Base-by-base conservation (phyloP, 2,888 invertebrate species). In the Drosophila percnosoma region DNA sequence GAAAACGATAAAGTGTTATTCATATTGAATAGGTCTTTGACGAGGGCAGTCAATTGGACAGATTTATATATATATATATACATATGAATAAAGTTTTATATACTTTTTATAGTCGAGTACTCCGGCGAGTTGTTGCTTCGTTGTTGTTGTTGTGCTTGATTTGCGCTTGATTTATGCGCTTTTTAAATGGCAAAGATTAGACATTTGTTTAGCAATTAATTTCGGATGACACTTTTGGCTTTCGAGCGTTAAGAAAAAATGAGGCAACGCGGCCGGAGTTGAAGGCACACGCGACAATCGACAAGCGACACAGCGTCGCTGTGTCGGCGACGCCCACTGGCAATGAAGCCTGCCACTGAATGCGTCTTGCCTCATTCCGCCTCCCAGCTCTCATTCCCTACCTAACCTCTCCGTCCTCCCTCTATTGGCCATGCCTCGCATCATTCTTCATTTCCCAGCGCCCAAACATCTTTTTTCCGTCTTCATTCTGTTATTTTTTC, bases 151-250 rank as follows among this genome's bases (percentile, higher is more conserved):
- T 2, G 24, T 24, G 75, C 84, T 89, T 85, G 85, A 89, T 85
- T 85, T 87, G 82, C 63, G 84, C 79, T 89, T 85, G 85, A 85
- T 85, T 89, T 85, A 85, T 85, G 89, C 85, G 89, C 78, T 83
- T 90, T 86, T 87, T 83, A 88, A 88, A 90, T 87, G 84, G 79
- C 86, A 90, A 90, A 88, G 90, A 88, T 88, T 88, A 90, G 90
- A 91, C 90, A 89, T 89, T 89, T 91, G 90, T 84, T 87, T 80
- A 80, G 87, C 91, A 91, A 90, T 90, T 90, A 90, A 90, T 90
- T 91, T 88, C 52, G 70, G 77, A 76, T 87, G 87, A 88, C 87
- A 90, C 78, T 82, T 73, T 73, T 73, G 68, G 68, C 70, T 75
- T 54, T 65, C 53, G 61, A 68, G 72, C 80, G 67, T 29, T 59